These are phyloP conservation scores for Bugulina stolonifera DNA, from an alignment of 2,888 invertebrate species.

Conservation along the genomic window DNA sequence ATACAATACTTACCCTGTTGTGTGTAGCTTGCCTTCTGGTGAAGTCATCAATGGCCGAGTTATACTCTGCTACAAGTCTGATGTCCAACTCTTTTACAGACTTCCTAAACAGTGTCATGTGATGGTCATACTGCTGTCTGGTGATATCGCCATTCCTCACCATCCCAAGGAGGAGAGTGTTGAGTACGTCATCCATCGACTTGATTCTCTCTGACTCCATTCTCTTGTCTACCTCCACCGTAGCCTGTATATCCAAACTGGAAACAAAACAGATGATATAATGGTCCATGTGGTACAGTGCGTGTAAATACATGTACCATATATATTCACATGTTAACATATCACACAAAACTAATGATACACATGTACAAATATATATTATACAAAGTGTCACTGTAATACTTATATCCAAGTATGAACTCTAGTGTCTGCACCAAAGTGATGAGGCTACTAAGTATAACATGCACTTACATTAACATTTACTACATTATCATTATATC, in stretches of 20 bases:
- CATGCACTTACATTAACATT: too few relatives aligned
- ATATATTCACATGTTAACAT: too few relatives aligned
- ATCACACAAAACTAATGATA: too few relatives aligned
- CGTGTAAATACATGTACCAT: too few relatives aligned
- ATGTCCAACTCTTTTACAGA: slow-evolving; percentile 9
- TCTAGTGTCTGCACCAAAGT: too few relatives aligned
- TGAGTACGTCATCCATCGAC: slow-evolving; percentile 38
- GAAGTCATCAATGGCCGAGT: background rate
- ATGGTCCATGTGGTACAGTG: too few relatives aligned
- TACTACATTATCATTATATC: too few relatives aligned
- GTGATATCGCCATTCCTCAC: slow-evolving; percentile 42
- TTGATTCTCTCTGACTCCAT: slow-evolving; percentile 45
- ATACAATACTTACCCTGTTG: slow-evolving; percentile 10
- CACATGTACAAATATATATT: too few relatives aligned
- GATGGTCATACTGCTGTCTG: slow-evolving; percentile 13
- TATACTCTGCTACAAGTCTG: background rate
- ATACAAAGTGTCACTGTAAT: too few relatives aligned
- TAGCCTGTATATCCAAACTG: slow-evolving; percentile 42
- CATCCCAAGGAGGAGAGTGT: slow-evolving; percentile 37
- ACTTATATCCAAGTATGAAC: too few relatives aligned
- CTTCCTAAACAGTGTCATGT: background rate
- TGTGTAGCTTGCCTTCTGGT: slow-evolving; percentile 2
- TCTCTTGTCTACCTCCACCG: slow-evolving; percentile 42
- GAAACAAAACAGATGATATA: slow-evolving; percentile 5
- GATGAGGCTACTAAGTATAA: too few relatives aligned